Conservation (phyloP, 2,888 invertebrate species). For the Dolomedes plantarius region DNA sequence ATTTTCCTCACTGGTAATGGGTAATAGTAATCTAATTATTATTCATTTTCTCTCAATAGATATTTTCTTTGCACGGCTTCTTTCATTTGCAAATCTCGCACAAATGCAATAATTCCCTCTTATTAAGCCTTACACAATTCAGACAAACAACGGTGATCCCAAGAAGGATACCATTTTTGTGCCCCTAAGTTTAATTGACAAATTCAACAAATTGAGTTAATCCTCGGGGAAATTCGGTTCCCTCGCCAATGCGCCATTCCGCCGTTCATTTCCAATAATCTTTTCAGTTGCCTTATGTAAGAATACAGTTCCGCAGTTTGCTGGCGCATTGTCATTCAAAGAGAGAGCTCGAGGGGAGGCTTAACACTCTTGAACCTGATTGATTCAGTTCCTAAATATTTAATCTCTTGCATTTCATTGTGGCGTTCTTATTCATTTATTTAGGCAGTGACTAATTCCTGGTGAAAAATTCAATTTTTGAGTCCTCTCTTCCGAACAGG, state of each 20-base stretch:
- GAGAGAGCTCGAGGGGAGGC: not conserved
- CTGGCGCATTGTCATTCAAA: not conserved
- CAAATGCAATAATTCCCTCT: no score
- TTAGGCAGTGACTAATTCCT: no score
- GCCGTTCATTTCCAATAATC: not conserved
- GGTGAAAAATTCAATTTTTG: no score
- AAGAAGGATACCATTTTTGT: not conserved
- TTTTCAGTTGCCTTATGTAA: not conserved
- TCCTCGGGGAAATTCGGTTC: not conserved
- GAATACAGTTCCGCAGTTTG: not conserved
- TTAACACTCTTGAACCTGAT: not conserved
- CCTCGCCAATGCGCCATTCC: not conserved
- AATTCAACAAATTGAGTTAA: not conserved
- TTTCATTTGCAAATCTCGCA: not conserved
- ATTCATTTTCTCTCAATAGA: not conserved
- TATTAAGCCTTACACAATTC: not conserved
- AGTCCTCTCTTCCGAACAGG: no score
- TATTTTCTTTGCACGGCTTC: not conserved
- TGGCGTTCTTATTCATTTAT: not conserved
- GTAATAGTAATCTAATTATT: not conserved
- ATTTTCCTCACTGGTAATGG: not conserved
- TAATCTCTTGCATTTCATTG: not conserved
- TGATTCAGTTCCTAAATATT: not conserved
- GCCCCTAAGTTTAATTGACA: not conserved
- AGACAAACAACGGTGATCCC: not conserved